Evolutionary conservation across 2,888 invertebrate genomes (phyloP), one percentile per base, ranked within the genome.

Genomic region (Litoditis marina): DNA sequence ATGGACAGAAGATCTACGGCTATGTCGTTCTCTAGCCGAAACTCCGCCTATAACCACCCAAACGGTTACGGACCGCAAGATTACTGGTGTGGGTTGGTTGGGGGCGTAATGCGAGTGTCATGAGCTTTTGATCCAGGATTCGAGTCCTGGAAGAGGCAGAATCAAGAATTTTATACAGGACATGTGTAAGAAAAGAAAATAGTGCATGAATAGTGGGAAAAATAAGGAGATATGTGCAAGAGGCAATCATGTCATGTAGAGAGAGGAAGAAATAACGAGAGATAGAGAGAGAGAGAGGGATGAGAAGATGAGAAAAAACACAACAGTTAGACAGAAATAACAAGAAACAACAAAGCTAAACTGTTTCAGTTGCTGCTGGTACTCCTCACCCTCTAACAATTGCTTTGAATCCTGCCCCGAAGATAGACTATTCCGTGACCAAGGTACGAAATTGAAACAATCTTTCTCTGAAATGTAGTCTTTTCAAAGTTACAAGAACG

Each of bases 351-450:
- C 31, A 11, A 50, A 3, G 3, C 22, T 44, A 31, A n/a, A n/a
- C n/a, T n/a, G 19, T 59, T 59, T 51, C 61, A 71, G 71, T 71
- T 44, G 61, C 63, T 46, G 62, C 57, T 46, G 79, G 79, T 11
- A 72, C 66, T 39, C 78, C 74, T 34, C 80, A 81, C 42, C 76
- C 76, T 19, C 76, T 80, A 70, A 79, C 80, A 1, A 73, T 80
- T 25, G 78, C 79, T 56, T 66, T 81, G 11, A 61, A 71, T 13
- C 78, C 79, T 0, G 65, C 70, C 8, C 69, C 66, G 6, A 73
- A 74, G 56, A 74, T 81, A 30, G 81, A 81, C 58, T 81, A 81
- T 54, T 75, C 75, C 56, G 75, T 81, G 0, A 79, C 76, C 39
- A 80, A 80, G 67, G 74, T 74, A 19, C 31, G 60, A 6, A 34